These are phyloP conservation scores for Ianthella basta DNA, from an alignment of 37 sponge, comb jelly and placozoan genomes.

Conservation along the genomic window DNA sequence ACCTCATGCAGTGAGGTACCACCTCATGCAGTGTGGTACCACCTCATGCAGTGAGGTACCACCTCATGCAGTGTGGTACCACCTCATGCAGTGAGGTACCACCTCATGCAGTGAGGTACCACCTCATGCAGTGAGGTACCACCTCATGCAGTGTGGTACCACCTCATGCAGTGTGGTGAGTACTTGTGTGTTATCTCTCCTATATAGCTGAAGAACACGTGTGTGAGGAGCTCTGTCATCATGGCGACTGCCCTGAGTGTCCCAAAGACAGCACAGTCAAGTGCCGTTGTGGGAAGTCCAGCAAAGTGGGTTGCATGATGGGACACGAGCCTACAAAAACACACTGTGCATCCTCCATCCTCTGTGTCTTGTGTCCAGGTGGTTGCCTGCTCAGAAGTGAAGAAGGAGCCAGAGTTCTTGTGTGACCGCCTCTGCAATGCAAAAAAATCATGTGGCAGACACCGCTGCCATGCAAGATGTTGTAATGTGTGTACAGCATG, in stretches of 20 bases:
- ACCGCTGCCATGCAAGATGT: constrained; percentile 81
- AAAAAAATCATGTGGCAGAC: constrained; percentile 87
- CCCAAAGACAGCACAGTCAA: constrained; percentile 34
- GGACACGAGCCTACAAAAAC: background rate
- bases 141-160: too few relatives aligned
- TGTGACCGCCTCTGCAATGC: constrained; percentile 78
- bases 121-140: too few relatives aligned
- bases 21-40: too few relatives aligned
- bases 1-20: too few relatives aligned
- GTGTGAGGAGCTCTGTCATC: constrained; percentile 78
- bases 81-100: too few relatives aligned
- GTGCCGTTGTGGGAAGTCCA: constrained; percentile 73
- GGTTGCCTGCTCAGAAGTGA: constrained; percentile 18
- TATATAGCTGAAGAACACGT: constrained; percentile 57
- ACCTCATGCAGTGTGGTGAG: too few relatives aligned
- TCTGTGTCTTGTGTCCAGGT: constrained; percentile 5
- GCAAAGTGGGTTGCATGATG: constrained; percentile 37
- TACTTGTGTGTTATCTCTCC: background rate
- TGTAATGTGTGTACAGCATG: constrained; percentile 53
- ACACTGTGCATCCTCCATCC: too few relatives aligned
- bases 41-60: too few relatives aligned
- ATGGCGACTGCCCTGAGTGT: constrained; percentile 83
- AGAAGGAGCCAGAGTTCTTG: constrained; percentile 25
- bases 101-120: too few relatives aligned
- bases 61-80: too few relatives aligned